phyloP scores from a whole-genome alignment of 2,797 vertebrate species.

The Chaunax sp. region DNA sequence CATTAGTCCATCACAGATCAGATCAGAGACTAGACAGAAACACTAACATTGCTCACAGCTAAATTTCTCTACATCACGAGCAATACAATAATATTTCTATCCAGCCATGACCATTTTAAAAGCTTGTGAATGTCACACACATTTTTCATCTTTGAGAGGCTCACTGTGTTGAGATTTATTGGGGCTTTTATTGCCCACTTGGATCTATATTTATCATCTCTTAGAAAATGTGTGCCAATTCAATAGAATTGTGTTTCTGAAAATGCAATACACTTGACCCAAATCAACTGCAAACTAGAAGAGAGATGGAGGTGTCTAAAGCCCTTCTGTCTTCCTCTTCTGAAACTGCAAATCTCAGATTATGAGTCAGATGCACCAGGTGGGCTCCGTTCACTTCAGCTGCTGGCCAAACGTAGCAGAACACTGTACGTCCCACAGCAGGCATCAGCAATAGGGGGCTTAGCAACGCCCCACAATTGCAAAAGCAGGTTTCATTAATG shows the following conservation, averaged over 20 bases:
- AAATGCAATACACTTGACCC: background rate
- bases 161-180: constrained; percentile 1
- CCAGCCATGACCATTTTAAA: constrained; percentile 19
- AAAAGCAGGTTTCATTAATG: constrained; percentile 13
- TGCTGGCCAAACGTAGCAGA: constrained; percentile 61
- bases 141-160: constrained; percentile 6
- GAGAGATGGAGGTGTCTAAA: constrained; percentile 47
- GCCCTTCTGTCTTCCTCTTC: constrained; percentile 63
- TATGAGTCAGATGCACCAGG: constrained; percentile 77
- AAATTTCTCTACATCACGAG: constrained; percentile 3
- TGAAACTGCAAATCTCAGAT: constrained; percentile 69
- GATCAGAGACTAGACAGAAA: background rate
- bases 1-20: constrained; percentile 1
- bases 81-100: constrained; percentile 15
- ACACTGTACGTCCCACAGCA: constrained; percentile 23
- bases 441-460: constrained; percentile 19
- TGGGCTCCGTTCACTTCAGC: constrained; percentile 66
- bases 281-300: constrained; percentile 14
- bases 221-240: background rate
- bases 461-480: constrained; percentile 24
- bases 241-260: background rate
- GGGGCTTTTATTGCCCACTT: background rate
- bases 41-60: constrained; percentile 6
- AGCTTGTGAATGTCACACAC: constrained; percentile 29
- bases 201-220: background rate